Conservation (phyloP, 2,888 invertebrate genomes). For the Meghimatium bilineatum region DNA sequence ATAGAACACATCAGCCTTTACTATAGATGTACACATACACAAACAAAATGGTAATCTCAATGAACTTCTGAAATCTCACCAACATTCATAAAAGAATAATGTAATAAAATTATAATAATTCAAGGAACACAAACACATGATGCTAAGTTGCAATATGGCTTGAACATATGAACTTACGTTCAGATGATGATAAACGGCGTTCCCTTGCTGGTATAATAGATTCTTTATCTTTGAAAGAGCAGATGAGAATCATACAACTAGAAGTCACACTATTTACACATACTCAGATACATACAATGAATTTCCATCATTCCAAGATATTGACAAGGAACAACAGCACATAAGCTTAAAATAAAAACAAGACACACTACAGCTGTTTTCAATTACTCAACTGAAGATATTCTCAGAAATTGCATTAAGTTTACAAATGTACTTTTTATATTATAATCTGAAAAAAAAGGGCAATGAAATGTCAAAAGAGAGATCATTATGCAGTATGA, state of each 20-base stretch:
- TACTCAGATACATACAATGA: background rate
- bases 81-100: background rate
- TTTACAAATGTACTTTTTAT: too few relatives aligned
- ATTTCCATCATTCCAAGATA: too few relatives aligned
- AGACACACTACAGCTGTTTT: too few relatives aligned
- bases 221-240: background rate
- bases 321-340: too few relatives aligned
- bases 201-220: background rate
- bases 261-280: background rate
- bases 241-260: background rate
- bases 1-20: background rate
- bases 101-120: background rate
- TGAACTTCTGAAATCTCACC: background rate
- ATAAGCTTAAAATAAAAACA: too few relatives aligned
- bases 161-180: background rate
- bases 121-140: background rate
- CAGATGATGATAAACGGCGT: background rate
- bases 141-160: background rate
- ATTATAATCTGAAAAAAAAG: too few relatives aligned
- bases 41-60: background rate
- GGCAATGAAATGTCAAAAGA: too few relatives aligned
- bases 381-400: too few relatives aligned
- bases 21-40: background rate
- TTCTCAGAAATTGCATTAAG: too few relatives aligned
- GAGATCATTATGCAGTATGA: too few relatives aligned